phyloP scores from a whole-genome alignment of 2,113 vertebrate species.

The Zosterops borbonicus region DNA sequence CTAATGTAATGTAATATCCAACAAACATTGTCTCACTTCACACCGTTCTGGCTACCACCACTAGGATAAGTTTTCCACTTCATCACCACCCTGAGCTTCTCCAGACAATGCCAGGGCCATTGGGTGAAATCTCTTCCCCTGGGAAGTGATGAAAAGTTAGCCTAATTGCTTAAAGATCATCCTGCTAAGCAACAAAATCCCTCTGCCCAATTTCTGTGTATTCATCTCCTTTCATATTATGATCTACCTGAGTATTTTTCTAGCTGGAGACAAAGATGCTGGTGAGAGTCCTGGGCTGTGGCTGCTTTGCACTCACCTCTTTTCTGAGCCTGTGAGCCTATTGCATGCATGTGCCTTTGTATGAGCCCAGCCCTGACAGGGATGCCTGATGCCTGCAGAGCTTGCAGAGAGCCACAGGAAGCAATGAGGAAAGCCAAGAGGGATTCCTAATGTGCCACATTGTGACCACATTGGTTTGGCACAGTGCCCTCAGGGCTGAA shows the following conservation, averaged over 20 bases:
- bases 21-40: not conserved
- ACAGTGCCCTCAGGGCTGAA: not conserved
- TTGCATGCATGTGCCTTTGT: not conserved
- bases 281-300: not conserved
- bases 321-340: not conserved
- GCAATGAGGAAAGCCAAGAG: not conserved
- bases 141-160: not conserved
- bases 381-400: not conserved
- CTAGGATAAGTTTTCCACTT: not conserved
- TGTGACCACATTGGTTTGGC: not conserved
- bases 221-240: not conserved
- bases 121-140: not conserved
- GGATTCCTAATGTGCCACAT: not conserved
- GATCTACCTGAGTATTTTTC: not conserved
- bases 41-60: not conserved
- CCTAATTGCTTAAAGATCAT: not conserved
- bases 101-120: not conserved
- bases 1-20: not conserved
- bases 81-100: not conserved
- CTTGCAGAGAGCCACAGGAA: not conserved
- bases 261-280: not conserved
- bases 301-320: not conserved
- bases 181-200: not conserved
- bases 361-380: fast-evolving
- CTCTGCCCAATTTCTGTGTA: not conserved